Evolutionary conservation across 2,888 invertebrate species (phyloP), one percentile per base, ranked within the genome.

Genomic region (Yponomeuta plumbellus): DNA sequence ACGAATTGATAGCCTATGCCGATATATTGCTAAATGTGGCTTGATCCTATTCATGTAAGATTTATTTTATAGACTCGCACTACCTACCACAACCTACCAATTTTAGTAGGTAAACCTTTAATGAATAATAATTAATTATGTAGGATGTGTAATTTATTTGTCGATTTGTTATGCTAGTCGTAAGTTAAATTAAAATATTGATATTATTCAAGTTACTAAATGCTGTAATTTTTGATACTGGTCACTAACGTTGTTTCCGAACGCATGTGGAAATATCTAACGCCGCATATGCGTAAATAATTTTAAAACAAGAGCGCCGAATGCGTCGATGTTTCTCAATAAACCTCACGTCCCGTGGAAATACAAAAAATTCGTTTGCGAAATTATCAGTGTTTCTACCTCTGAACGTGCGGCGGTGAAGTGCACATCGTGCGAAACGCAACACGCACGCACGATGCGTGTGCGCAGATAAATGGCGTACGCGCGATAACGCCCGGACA

Each of bases 1-100:
- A 83, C 80, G 78, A 85, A 85, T 84, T 81, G 85, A 88, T 87
- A 84, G 86, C 80, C 86, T 84, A 80, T 83, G 81, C 83, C 84
- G 80, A 84, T 86, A 81, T 83, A 81, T 88, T 87, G 84, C 83
- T 86, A 88, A 90, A 88, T 86, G 82, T 80, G 76, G 13, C 76
- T 81, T 83, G 85, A 86, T 87, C 85, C 85, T 74, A 17, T 17
- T 52, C 44, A 17, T 52, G 17, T 34, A 34, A 34, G 34, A 34
- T 34, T 34, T 34, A 34, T 34, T 8, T 8, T 34, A 34, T 34
- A 34, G 34, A 8, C 8, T 26, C 5, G 26, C 26, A 26, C 26
- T 2, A 26, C 4, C 5, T 4, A 5, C 4, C 5, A 26, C 26
- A 26, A 26, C 26, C 2, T 26, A 26, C 26, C 26, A 26, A 26